phyloP scores from a whole-genome alignment of 2,888 invertebrate species.

The Ferdinandea cuprea region DNA sequence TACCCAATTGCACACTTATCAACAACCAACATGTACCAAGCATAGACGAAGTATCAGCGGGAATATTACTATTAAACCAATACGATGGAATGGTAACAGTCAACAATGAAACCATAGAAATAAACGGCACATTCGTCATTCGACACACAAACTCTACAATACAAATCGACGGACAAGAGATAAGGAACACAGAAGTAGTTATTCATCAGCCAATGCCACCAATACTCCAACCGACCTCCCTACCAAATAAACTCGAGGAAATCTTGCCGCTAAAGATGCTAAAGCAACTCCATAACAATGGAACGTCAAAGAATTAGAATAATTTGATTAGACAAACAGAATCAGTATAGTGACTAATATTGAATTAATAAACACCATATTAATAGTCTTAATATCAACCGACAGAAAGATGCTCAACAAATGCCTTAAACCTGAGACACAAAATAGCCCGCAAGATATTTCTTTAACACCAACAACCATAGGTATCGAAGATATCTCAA shows the following conservation, averaged over 20 bases:
- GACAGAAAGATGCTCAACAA: too few relatives aligned
- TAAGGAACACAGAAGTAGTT: constrained; percentile 6
- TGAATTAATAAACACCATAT: too few relatives aligned
- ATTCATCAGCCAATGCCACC: constrained; percentile 12
- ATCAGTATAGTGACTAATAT: too few relatives aligned
- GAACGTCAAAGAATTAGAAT: too few relatives aligned
- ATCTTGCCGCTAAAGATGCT: constrained; percentile 5
- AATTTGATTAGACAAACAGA: too few relatives aligned
- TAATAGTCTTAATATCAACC: too few relatives aligned
- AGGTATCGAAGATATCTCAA: too few relatives aligned
- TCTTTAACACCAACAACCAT: too few relatives aligned
- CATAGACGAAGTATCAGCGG: neutral
- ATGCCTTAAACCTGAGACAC: too few relatives aligned
- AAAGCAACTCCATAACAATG: constrained; percentile 6
- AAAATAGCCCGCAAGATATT: too few relatives aligned
- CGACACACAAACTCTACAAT: constrained; percentile 11
- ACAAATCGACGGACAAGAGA: neutral
- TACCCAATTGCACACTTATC: neutral
- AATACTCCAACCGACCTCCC: constrained; percentile 11
- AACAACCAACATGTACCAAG: constrained; percentile 11
- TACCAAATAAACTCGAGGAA: neutral
- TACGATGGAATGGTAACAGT: neutral
- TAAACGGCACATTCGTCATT: constrained; percentile 12
- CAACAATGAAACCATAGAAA: neutral
- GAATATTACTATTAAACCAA: neutral